Evolutionary conservation across 2,888 invertebrate species (phyloP).

Genomic region (Melinaea marsaeus): DNA sequence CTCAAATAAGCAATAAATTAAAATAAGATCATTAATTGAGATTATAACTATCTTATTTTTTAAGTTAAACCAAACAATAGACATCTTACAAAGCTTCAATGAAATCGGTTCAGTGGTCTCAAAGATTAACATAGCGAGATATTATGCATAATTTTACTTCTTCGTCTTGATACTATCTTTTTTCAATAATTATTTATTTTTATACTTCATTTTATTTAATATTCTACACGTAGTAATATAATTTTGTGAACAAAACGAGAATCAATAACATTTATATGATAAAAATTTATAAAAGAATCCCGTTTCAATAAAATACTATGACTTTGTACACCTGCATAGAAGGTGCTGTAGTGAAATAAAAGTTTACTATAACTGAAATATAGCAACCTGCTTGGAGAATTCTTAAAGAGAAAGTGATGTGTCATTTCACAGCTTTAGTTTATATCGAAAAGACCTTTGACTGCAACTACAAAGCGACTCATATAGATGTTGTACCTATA

Average conservation of each 20-base stretch:
- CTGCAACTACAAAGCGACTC: constrained; percentile 22
- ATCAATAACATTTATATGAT: too few relatives aligned
- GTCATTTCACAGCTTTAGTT: constrained; percentile 21
- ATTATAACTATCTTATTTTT: too few relatives aligned
- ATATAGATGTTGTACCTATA: constrained; percentile 7
- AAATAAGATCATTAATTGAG: too few relatives aligned
- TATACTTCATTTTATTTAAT: too few relatives aligned
- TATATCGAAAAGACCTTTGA: constrained; percentile 26
- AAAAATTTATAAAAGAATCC: neutral
- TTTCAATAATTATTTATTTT: too few relatives aligned
- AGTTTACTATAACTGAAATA: constrained; percentile 2
- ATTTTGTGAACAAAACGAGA: too few relatives aligned
- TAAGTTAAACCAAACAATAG: too few relatives aligned
- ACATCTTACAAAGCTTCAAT: too few relatives aligned
- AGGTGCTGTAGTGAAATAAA: constrained; percentile 8
- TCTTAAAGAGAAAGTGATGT: constrained; percentile 18
- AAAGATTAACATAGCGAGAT: neutral
- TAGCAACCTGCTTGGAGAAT: constrained; percentile 7
- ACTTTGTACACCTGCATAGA: constrained; percentile 2
- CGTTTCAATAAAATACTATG: constrained; percentile 1
- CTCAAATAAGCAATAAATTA: too few relatives aligned
- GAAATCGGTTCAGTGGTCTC: too few relatives aligned
- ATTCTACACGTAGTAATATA: too few relatives aligned
- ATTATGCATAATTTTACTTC: constrained; percentile 8
- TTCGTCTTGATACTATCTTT: too few relatives aligned